phyloP scores from a whole-genome alignment of 2,888 invertebrate genomes.

The Theodoxus fluviatilis region DNA sequence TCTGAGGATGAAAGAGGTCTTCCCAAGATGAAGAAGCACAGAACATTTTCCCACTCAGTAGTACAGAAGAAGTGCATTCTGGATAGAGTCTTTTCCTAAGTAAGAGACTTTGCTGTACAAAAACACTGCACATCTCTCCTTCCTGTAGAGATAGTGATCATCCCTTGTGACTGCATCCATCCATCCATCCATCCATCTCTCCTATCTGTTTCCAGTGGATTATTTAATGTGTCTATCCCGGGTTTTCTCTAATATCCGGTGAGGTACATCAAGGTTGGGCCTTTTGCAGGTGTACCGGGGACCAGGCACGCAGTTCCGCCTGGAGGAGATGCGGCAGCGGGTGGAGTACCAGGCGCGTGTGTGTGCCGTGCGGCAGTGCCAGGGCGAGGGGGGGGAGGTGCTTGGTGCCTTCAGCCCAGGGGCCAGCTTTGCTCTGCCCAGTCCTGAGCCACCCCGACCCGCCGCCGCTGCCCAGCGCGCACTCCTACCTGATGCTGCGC shows the following conservation, averaged over 20 bases:
- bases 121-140: no score
- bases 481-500: not conserved
- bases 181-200: no score
- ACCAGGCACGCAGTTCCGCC: slow-evolving; percentile 68
- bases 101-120: no score
- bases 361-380: slow-evolving; percentile 76
- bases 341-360: slow-evolving; percentile 81
- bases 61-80: no score
- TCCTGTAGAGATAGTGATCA: no score
- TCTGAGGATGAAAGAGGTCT: no score
- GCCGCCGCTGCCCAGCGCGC: not conserved
- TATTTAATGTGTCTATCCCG: not conserved
- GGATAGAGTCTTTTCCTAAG: no score
- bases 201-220: no score
- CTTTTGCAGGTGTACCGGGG: slow-evolving; percentile 67
- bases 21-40: no score
- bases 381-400: slow-evolving; percentile 69
- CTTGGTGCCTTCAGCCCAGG: slow-evolving; percentile 77
- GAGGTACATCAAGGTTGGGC: slow-evolving; percentile 10
- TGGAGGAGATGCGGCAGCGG: slow-evolving; percentile 75
- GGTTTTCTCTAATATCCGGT: no score
- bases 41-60: no score
- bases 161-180: no score
- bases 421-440: slow-evolving; percentile 71
- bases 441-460: slow-evolving; percentile 49